Evolutionary conservation across 2,797 vertebrate species (phyloP), one percentile per base, ranked within the genome.

Genomic region (Ptychobarbus kaznakovi): DNA sequence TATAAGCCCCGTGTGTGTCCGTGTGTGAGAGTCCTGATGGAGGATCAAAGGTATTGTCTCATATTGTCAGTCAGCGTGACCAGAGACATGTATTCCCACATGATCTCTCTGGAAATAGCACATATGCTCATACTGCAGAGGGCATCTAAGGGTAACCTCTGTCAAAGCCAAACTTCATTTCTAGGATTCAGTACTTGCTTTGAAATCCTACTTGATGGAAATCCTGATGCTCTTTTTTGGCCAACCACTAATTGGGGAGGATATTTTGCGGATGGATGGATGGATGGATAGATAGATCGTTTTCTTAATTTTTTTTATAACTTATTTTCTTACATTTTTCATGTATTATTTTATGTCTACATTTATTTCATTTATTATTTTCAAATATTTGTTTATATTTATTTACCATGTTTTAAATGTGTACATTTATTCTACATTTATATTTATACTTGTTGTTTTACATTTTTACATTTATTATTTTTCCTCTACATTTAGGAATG

Each of bases 111-210:
- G 88, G 90, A 86, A 81, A 83, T 80, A 77, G 65, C 74, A 49
- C 58, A 22, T 44, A 81, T 87, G 75, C 86, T 75, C 70, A 51
- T 82, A 87, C 86, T 82, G 25, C 82, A 90, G 89, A 92, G 93
- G 91, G 88, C 89, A 78, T 77, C 25, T 18, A 90, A 92, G 92
- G 92, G 89, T 90, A 77, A 77, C 86, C 90, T 92, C 92, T 92
- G 91, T 93, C 93, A 92, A 93, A 94, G 93, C 90, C 91, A 87
- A 20, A 16, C 49, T 46, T 40, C 1, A 63, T 58, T 69, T 65
- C 58, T 66, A 8, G 10, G 35, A 15, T 69, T 68, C 12, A 46
- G 28, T 65, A 83, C 70, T 65, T 80, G 28, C 65, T 61, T 20
- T 56, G 18, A 25, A 25, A 61, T 61, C 9, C 9, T 61, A 11